Base-by-base conservation (phyloP, 2,113 vertebrate genomes). In the Mus pahari region DNA sequence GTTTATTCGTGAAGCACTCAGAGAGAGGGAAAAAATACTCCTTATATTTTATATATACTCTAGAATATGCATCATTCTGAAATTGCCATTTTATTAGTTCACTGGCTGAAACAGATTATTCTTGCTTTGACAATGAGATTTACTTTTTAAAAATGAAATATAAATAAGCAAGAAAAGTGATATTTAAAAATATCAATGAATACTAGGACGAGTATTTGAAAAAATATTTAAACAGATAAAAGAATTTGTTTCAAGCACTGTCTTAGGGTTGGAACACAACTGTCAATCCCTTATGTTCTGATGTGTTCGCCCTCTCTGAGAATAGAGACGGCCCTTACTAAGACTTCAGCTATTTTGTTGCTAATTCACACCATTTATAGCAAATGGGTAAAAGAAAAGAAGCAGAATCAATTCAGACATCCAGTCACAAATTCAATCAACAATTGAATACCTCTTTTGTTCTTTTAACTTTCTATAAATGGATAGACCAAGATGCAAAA, bases 91-190 rank as follows among this genome's bases (percentile, higher is more conserved):
- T 95, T 96, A 96, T 86, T 48, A 95, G 73, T 94, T 94, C 53
- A 7, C 84, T 83, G 82, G 91, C 39, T 93, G 73, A 94, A 95
- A 73, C 70, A 86, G 53, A 92, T 89, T 94, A 96, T 83, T 87
- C 86, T 94, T 91, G 68, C 82, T 94, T 95, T 64, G 39, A 64
- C 48, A 90, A 93, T 93, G 78, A 95, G 62, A 92, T 84, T 94
- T 96, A 89, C 55, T 94, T 82, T 95, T 77, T 92, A 82, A 96
- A 95, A 94, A 96, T 93, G 58, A 94, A 97, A 92, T 87, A 71
- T 71, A 92, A 96, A 93, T 71, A 77, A 81, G 24, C 75, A 74
- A 92, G 73, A 92, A 91, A 83, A 86, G 55, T 90, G 88, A 91
- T 71, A 94, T 77, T 93, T 90, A 94, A 71, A 74, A 97, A 77